A percentile compares a stretch with the other conserved stretches of the same genome.
phyloP scores from a whole-genome alignment of 1,140 invertebrate species.

The Brachystomella parvula region DNA sequence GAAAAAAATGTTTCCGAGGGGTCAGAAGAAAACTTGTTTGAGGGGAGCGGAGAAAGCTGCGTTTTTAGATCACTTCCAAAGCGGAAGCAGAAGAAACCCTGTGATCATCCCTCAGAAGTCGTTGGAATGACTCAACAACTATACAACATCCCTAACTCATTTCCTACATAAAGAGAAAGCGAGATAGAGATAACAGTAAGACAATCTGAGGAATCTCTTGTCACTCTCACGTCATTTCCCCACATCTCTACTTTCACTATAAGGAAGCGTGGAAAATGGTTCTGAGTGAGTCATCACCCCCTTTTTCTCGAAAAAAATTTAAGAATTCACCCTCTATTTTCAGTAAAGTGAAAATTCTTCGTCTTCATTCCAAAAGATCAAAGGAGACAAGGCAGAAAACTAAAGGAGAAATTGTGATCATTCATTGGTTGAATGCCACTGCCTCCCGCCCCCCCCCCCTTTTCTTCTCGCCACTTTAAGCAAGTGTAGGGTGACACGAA shows the following conservation, averaged over 20 bases:
- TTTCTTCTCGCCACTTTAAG: background rate
- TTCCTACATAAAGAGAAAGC: background rate
- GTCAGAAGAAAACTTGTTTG: too few relatives aligned
- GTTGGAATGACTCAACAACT: background rate
- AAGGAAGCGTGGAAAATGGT: background rate
- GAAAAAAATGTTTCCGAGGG: background rate
- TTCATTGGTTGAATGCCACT: background rate
- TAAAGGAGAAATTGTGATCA: background rate
- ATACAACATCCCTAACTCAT: background rate
- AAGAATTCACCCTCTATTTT: background rate
- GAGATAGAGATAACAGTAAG: too few relatives aligned
- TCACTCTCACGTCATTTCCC: background rate
- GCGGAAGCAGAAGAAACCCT: background rate
- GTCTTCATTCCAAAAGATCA: conserved; percentile 9
- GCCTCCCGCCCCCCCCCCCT: background rate
- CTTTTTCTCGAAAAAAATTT: background rate
- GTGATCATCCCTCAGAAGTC: background rate
- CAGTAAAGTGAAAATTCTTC: background rate
- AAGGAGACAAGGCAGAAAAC: conserved; percentile 5
- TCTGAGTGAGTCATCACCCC: background rate
- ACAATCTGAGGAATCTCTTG: too few relatives aligned
- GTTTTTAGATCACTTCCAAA: too few relatives aligned
- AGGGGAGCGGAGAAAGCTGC: too few relatives aligned
- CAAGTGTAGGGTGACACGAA: too few relatives aligned
- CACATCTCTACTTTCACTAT: background rate